Evolutionary conservation across 2,888 invertebrate species (phyloP).

Genomic region (Scaptomyza cyrtandrae): DNA sequence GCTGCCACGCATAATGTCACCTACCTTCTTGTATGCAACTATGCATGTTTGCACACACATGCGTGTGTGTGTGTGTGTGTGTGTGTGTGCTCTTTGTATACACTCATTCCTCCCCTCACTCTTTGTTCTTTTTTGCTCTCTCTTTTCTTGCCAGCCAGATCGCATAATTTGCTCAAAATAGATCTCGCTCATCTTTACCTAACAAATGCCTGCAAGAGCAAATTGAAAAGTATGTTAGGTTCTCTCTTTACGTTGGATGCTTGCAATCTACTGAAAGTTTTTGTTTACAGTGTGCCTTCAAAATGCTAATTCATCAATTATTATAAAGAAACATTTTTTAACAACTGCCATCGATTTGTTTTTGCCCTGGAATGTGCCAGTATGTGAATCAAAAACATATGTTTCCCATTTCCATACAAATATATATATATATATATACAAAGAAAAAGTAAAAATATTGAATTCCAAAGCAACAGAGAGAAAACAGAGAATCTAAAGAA

Average conservation of each 20-base stretch:
- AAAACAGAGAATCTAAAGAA: not conserved
- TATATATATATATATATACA: not conserved
- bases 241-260: not conserved
- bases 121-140: slow-evolving; percentile 16
- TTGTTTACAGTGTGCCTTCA: slow-evolving; percentile 17
- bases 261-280: slow-evolving; percentile 10
- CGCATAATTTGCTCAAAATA: slow-evolving; percentile 61
- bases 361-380: not conserved
- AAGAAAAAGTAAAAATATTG: not conserved
- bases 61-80: slow-evolving; percentile 5
- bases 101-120: slow-evolving; percentile 17
- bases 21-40: slow-evolving; percentile 36
- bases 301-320: slow-evolving; percentile 1
- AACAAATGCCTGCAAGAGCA: slow-evolving; percentile 23
- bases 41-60: slow-evolving; percentile 8
- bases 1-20: slow-evolving; percentile 59
- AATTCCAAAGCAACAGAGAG: not conserved
- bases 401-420: not conserved
- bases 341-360: not conserved
- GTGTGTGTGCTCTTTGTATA: slow-evolving; percentile 24
- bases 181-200: slow-evolving; percentile 43
- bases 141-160: slow-evolving; percentile 18
- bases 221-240: slow-evolving; percentile 12
- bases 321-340: not conserved
- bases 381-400: not conserved